Evolutionary conservation across 2,797 vertebrate species (phyloP).

Genomic region (Acanthornis magna): DNA sequence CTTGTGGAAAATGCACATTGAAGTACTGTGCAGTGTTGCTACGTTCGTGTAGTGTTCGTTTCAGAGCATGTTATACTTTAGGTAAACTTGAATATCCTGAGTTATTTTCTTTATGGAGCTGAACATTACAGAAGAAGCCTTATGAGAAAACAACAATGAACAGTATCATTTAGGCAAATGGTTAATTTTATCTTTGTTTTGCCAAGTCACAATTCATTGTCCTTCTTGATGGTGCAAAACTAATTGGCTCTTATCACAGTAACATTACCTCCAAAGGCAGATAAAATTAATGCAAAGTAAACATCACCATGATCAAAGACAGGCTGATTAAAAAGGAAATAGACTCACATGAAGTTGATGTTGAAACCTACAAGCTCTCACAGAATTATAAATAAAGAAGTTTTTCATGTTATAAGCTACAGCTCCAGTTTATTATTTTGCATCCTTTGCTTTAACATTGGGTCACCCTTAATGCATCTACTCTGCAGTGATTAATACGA

Average conservation of each 20-base stretch:
- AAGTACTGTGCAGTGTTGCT: conserved; percentile 55
- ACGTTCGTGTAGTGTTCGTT: conserved; percentile 24
- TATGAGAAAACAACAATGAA: conserved; percentile 63
- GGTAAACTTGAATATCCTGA: conserved; percentile 29
- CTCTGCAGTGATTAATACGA: conserved; percentile 67
- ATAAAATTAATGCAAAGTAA: conserved; percentile 75
- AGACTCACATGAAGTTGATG: background rate
- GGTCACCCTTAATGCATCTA: conserved; percentile 57
- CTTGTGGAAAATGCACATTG: conserved; percentile 65
- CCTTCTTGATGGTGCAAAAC: conserved; percentile 74
- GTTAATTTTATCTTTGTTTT: conserved; percentile 76
- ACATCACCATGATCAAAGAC: conserved; percentile 56
- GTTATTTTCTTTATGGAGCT: conserved; percentile 66
- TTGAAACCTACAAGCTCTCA: background rate
- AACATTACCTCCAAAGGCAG: conserved; percentile 69
- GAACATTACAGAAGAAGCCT: conserved; percentile 49
- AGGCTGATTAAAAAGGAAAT: conserved; percentile 64
- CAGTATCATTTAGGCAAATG: conserved; percentile 60
- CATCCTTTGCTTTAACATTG: conserved; percentile 70
- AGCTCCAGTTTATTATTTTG: conserved; percentile 58
- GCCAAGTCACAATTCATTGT: conserved; percentile 72
- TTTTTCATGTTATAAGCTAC: conserved; percentile 55
- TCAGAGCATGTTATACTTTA: conserved; percentile 35
- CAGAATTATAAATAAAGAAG: conserved; percentile 62
- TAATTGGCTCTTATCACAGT: conserved; percentile 73